Conservation (phyloP, 2,888 invertebrate species). For the Mylabris sibirica region DNA sequence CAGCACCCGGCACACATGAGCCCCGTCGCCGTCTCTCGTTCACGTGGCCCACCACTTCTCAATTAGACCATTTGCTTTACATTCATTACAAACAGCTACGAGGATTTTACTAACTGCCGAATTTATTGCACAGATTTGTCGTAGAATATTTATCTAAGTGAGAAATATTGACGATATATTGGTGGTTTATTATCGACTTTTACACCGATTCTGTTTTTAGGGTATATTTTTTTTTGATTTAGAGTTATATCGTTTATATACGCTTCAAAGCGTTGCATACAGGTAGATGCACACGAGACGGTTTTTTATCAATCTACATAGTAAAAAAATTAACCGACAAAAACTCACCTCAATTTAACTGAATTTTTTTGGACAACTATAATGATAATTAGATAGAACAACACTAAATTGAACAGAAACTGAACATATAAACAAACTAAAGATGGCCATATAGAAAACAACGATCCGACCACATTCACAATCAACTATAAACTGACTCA, state of each 20-base stretch:
- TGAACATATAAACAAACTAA: slow-evolving; percentile 1
- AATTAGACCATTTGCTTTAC: slow-evolving; percentile 62
- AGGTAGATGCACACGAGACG: neutral
- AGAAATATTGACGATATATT: slow-evolving; percentile 56
- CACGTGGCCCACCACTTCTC: slow-evolving; percentile 54
- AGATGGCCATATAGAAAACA: slow-evolving; percentile 25
- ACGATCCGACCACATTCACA: slow-evolving; percentile 43
- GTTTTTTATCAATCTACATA: too few relatives aligned
- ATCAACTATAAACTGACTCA: slow-evolving; percentile 53
- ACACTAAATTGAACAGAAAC: neutral
- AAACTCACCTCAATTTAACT: neutral
- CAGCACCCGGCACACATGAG: slow-evolving; percentile 53
- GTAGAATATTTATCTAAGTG: slow-evolving; percentile 57
- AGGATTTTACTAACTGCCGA: slow-evolving; percentile 61
- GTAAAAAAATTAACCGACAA: neutral
- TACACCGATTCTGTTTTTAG: slow-evolving; percentile 25
- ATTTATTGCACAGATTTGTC: slow-evolving; percentile 60
- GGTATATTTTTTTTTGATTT: slow-evolving; percentile 23
- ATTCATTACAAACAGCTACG: slow-evolving; percentile 57
- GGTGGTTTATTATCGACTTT: slow-evolving; percentile 53
- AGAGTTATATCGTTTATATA: slow-evolving; percentile 29
- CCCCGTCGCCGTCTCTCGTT: slow-evolving; percentile 44
- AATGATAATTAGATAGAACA: neutral
- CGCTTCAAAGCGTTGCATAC: slow-evolving; percentile 16
- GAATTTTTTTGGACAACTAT: neutral